Percentiles rank a stretch among this genome's conserved stretches.
Conservation (phyloP, 2,797 vertebrate species). For the Sparidentex hasta region DNA sequence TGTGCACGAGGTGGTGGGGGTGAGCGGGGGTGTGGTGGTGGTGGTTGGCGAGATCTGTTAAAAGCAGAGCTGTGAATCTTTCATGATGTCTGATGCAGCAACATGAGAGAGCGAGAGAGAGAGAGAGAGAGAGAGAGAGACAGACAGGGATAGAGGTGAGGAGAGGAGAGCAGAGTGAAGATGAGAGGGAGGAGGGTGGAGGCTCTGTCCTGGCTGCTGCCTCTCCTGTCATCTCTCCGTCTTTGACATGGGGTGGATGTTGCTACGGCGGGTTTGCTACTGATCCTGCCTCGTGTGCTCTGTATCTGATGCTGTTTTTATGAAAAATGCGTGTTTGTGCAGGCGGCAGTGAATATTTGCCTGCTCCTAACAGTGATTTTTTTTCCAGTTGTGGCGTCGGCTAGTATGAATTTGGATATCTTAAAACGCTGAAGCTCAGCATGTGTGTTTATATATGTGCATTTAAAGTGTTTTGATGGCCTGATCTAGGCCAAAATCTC, state of each 20-base stretch:
- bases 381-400: background rate
- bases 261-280: constrained; percentile 11
- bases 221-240: constrained; percentile 31
- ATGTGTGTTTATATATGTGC: too few relatives aligned
- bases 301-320: background rate
- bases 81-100: constrained; percentile 79
- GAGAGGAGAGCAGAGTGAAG: constrained; percentile 21
- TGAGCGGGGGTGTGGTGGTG: background rate
- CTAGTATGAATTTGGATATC: background rate
- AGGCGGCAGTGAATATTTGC: background rate
- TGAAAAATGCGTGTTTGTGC: background rate
- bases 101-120: constrained; percentile 55
- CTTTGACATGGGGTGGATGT: constrained; percentile 9
- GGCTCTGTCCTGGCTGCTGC: constrained; percentile 10
- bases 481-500: too few relatives aligned
- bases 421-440: too few relatives aligned
- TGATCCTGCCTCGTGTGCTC: background rate
- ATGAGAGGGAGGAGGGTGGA: constrained; percentile 32
- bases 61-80: constrained; percentile 81
- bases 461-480: too few relatives aligned
- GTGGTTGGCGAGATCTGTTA: constrained; percentile 58
- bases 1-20: constrained; percentile 4
- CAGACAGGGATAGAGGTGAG: background rate
- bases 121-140: constrained; percentile 30
- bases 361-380: background rate